A percentile compares a stretch with the other conserved stretches of the same genome.
phyloP scores from a whole-genome alignment of 2,888 invertebrate species.

The Thelaira solivaga region DNA sequence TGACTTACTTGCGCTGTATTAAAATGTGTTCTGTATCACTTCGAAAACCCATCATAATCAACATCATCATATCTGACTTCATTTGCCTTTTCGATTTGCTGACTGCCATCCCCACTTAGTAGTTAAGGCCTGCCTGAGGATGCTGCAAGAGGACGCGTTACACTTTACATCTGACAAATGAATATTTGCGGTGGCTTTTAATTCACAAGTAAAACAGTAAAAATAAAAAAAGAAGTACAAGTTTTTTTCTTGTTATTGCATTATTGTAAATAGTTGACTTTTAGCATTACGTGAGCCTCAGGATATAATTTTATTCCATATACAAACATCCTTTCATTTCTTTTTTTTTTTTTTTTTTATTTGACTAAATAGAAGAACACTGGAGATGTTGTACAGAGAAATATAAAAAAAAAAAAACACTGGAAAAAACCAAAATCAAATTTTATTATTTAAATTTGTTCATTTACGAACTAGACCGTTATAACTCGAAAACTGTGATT shows the following conservation, averaged over 20 bases:
- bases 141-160: slow-evolving; percentile 61
- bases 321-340: neutral
- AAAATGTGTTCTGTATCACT: slow-evolving; percentile 49
- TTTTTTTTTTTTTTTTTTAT: slow-evolving; percentile 10
- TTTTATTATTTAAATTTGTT: neutral
- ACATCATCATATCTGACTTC: slow-evolving; percentile 61
- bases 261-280: slow-evolving; percentile 63
- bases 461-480: too few relatives aligned
- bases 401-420: slow-evolving; percentile 28
- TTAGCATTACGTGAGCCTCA: slow-evolving; percentile 55
- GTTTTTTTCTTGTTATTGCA: slow-evolving; percentile 31
- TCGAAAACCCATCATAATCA: slow-evolving; percentile 63
- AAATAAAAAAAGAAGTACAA: slow-evolving; percentile 55
- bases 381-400: neutral
- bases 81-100: neutral
- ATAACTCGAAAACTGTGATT: too few relatives aligned
- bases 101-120: neutral
- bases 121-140: neutral
- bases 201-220: slow-evolving; percentile 76
- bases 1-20: slow-evolving; percentile 42
- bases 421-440: slow-evolving; percentile 7
- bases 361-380: slow-evolving; percentile 1
- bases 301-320: slow-evolving; percentile 51
- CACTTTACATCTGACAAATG: slow-evolving; percentile 77
- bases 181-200: slow-evolving; percentile 77